These are phyloP conservation scores for Melipona bicolor DNA, from an alignment of 2,888 invertebrate genomes.

Conservation along the genomic window DNA sequence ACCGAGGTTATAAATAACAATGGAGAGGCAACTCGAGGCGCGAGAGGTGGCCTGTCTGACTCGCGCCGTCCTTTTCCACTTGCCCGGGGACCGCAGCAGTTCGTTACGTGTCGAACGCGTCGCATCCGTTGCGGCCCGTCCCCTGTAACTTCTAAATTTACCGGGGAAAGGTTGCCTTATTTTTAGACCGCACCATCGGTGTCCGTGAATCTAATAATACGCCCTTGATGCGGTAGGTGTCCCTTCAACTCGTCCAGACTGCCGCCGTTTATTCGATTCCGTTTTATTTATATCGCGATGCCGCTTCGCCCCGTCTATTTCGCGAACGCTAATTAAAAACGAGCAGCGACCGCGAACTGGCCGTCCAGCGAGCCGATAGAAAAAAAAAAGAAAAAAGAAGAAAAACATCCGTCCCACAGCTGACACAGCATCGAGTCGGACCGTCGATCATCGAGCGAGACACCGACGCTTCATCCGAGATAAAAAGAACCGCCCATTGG, in stretches of 20 bases:
- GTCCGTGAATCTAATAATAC: constrained; percentile 19
- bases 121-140: neutral
- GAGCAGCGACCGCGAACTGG: constrained; percentile 3
- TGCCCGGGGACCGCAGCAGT: neutral
- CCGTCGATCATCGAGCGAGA: constrained; percentile 48
- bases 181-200: neutral
- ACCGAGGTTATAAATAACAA: constrained; percentile 4
- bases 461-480: constrained; percentile 18
- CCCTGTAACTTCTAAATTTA: neutral
- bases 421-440: constrained; percentile 34
- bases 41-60: neutral
- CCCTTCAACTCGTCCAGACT: neutral
- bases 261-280: neutral
- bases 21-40: neutral
- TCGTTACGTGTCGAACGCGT: neutral
- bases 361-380: constrained; percentile 15
- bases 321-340: neutral
- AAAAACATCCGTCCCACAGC: constrained; percentile 22
- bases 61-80: neutral
- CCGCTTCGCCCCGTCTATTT: neutral
- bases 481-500: constrained; percentile 43
- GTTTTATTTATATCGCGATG: neutral
- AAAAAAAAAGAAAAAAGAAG: neutral
- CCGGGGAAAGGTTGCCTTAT: neutral
- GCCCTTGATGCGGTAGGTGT: neutral